phyloP scores from a whole-genome alignment of 2,113 vertebrate species.

The Sylvia atricapilla region DNA sequence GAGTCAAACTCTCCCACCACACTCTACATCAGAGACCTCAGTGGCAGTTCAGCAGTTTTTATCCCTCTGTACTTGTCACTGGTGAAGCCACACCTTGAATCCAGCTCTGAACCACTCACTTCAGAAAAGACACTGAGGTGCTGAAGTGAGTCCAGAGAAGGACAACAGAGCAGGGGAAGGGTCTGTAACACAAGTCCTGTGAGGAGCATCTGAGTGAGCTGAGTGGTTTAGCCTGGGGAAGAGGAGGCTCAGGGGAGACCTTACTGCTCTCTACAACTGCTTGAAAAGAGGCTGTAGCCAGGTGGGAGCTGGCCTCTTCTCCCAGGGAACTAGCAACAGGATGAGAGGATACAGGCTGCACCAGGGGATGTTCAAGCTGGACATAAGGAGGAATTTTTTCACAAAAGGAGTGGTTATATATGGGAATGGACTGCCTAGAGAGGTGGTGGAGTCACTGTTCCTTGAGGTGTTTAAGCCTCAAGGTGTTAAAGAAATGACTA shows the following conservation, averaged over 20 bases:
- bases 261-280: neutral
- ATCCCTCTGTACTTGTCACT: neutral
- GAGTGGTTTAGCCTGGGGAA: neutral
- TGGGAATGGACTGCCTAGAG: neutral
- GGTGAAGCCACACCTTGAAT: neutral
- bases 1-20: neutral
- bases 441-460: neutral
- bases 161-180: neutral
- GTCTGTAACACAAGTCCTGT: neutral
- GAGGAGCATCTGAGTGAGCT: neutral
- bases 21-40: neutral
- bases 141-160: neutral
- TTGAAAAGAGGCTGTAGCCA: neutral
- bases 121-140: neutral
- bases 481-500: neutral
- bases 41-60: neutral
- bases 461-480: neutral
- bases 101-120: neutral
- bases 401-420: neutral
- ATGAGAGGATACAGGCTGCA: neutral
- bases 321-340: accelerated
- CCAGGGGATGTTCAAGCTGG: neutral
- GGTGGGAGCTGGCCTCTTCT: neutral
- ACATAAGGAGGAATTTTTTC: neutral
- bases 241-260: neutral